phyloP scores from a whole-genome alignment of 2,888 invertebrate genomes.

The Cephus pygmeus region DNA sequence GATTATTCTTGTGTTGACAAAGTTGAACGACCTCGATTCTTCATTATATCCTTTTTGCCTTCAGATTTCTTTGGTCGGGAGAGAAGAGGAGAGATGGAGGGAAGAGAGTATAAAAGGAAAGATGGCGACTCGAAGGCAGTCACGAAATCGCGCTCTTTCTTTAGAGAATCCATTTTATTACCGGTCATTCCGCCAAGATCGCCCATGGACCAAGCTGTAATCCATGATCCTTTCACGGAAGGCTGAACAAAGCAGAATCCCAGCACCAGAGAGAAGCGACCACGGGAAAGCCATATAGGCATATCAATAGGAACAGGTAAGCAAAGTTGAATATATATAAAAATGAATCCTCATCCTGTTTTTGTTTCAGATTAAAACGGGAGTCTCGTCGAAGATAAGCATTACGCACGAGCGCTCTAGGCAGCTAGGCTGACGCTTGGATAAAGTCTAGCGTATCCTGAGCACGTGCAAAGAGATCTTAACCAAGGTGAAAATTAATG shows the following conservation, averaged over 20 bases:
- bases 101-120: neutral
- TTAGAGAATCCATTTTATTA: neutral
- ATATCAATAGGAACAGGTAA: neutral
- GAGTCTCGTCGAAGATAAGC: neutral
- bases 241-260: neutral
- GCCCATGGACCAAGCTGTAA: neutral
- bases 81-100: neutral
- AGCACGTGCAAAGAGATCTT: neutral
- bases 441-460: neutral
- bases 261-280: neutral
- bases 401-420: neutral
- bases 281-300: neutral
- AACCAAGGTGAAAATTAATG: neutral
- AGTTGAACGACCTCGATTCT: constrained; percentile 7
- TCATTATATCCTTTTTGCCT: neutral
- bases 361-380: neutral
- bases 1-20: neutral
- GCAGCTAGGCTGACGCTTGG: neutral
- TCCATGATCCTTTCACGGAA: constrained; percentile 5
- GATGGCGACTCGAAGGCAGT: neutral
- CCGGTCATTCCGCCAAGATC: neutral
- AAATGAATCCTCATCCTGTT: neutral
- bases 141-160: neutral
- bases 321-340: neutral
- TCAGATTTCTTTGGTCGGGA: neutral